Base-by-base conservation (phyloP, 2,797 vertebrate genomes). In the Meda fulgida region DNA sequence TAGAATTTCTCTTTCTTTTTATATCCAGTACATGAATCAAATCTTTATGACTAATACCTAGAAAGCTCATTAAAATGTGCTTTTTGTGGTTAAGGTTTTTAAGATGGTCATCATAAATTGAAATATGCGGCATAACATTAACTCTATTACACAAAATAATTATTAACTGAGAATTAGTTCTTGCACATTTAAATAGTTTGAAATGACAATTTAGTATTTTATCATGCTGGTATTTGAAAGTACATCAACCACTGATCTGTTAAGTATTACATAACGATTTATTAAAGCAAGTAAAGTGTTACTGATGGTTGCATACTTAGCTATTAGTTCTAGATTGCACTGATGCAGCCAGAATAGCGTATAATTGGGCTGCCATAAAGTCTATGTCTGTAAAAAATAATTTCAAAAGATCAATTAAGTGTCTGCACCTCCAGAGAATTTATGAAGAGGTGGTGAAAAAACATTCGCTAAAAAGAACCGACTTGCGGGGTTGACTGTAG, bases 331-430 rank as follows among this genome's bases (percentile, higher is more conserved):
- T 31, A 11, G 18, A 72, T 26, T 38, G 53, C 75, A 60, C 53
- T 78, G 77, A 65, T 65, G n/a, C 23, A 78, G 80, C 38, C 66
- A 71, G 43, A 78, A 69, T 76, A 51, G 31, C 78, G 53, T 80
- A 84, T 65, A 60, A 69, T 38, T 83, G 48, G 70, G 19, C 70
- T 82, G 60, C 60, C 80, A 75, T 76, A 29, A 77, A 80, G 80
- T 84, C 60, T 83, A 66, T 78, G 67, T 75, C 55, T 78, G 46
- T 82, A 79, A 86, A 84, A 86, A 58, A 79, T 21, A 23, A 85
- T 69, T 76, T 80, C 81, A 85, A 84, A 65, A 87, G 67, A 84
- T 81, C 78, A 78, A 66, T 87, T 81, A 81, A 84, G 67, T 63
- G 84, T 66, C 46, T 69, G 51, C 48, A 78, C n/a, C 78, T 84